Evolutionary conservation across 2,888 invertebrate genomes (phyloP).

Genomic region (Chrysolina oricalcia): DNA sequence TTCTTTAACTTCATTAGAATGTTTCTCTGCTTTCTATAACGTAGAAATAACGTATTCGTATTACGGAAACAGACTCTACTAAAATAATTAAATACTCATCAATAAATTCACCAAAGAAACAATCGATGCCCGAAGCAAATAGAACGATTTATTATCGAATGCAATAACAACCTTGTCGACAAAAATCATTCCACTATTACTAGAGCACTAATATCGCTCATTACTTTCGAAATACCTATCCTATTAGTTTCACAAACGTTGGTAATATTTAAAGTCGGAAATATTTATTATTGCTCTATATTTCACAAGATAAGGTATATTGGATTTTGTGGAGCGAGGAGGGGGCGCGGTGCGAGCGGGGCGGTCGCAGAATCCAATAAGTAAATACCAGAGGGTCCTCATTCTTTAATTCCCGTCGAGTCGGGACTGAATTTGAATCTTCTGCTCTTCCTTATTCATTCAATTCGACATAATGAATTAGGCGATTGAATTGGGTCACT

Average conservation of each 20-base stretch:
- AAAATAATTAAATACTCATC: neutral
- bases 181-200: slow-evolving; percentile 20
- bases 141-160: slow-evolving; percentile 3
- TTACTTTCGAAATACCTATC: slow-evolving; percentile 32
- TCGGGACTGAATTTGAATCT: slow-evolving; percentile 60
- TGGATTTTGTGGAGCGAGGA: slow-evolving; percentile 55
- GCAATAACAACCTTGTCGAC: slow-evolving; percentile 11
- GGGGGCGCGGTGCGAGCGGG: slow-evolving; percentile 27
- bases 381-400: slow-evolving; percentile 62
- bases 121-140: neutral
- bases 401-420: slow-evolving; percentile 61
- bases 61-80: neutral
- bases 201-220: slow-evolving; percentile 8
- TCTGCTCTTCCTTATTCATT: slow-evolving; percentile 48
- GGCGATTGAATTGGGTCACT: slow-evolving; percentile 47
- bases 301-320: slow-evolving; percentile 62
- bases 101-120: neutral
- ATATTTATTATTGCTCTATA: slow-evolving; percentile 63
- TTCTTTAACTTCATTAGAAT: too few relatives aligned
- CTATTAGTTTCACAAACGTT: slow-evolving; percentile 40
- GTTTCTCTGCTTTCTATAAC: too few relatives aligned
- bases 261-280: slow-evolving; percentile 54
- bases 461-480: slow-evolving; percentile 55
- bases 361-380: slow-evolving; percentile 60
- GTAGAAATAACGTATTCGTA: neutral